Conservation (phyloP, 2,797 vertebrate genomes). For the Sebastes dallii region DNA sequence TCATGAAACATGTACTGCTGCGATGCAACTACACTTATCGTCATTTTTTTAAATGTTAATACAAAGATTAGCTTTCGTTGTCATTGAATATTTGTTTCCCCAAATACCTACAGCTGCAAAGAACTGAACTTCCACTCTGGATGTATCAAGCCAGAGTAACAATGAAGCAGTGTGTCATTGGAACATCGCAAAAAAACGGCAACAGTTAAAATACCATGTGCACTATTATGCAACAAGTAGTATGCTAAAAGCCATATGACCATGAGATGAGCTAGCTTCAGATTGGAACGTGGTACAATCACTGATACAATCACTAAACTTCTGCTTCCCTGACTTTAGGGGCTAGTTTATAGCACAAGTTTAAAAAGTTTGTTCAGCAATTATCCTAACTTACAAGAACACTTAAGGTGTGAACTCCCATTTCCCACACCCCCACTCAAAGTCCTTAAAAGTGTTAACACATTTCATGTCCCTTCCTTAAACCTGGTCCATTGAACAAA, state of each 20-base stretch:
- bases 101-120: background rate
- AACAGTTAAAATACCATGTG: background rate
- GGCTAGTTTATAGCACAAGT: background rate
- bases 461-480: slow-evolving; percentile 15
- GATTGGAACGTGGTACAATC: background rate
- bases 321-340: background rate
- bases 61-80: background rate
- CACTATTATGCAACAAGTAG: background rate
- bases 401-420: background rate
- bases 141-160: background rate
- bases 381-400: background rate
- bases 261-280: background rate
- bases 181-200: background rate
- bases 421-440: background rate
- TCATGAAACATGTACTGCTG: background rate
- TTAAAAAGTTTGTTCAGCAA: background rate
- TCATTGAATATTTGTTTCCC: background rate
- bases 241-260: background rate
- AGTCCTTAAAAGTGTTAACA: background rate
- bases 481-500: slow-evolving; percentile 41
- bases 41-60: background rate
- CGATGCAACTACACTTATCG: background rate
- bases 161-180: background rate
- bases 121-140: background rate
- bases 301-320: background rate